Conservation (phyloP, 37 sponge, comb jelly and placozoan species). For the Aphrocallistes beatrix region DNA sequence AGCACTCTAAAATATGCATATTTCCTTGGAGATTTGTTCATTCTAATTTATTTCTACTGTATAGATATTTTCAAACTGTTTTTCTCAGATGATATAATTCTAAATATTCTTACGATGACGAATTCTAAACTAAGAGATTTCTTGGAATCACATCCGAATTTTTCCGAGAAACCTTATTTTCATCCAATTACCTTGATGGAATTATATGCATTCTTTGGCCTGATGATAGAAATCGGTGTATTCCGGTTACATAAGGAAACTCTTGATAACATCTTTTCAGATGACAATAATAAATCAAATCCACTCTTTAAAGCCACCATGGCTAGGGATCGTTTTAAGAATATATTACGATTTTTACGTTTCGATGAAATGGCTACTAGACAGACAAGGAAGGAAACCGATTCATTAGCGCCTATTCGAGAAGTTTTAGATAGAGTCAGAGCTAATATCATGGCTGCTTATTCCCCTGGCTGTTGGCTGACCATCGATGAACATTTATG, state of each 20-base stretch:
- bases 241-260: not conserved
- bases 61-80: conserved; percentile 12
- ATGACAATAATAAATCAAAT: not conserved
- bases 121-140: not conserved
- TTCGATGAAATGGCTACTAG: not conserved
- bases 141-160: not conserved
- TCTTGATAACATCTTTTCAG: not conserved
- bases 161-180: not conserved
- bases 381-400: not conserved
- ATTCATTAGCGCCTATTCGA: not conserved
- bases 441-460: not conserved
- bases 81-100: not conserved
- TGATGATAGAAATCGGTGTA: not conserved
- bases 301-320: not conserved
- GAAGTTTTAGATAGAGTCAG: not conserved
- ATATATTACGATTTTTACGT: not conserved
- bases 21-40: too few species aligned
- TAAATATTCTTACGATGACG: not conserved
- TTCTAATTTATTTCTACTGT: not conserved
- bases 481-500: not conserved
- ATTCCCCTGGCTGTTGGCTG: not conserved
- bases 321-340: not conserved
- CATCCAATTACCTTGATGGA: not conserved
- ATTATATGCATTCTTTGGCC: not conserved
- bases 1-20: too few species aligned